phyloP scores from a whole-genome alignment of 2,113 vertebrate genomes.

The Coturnix japonica region DNA sequence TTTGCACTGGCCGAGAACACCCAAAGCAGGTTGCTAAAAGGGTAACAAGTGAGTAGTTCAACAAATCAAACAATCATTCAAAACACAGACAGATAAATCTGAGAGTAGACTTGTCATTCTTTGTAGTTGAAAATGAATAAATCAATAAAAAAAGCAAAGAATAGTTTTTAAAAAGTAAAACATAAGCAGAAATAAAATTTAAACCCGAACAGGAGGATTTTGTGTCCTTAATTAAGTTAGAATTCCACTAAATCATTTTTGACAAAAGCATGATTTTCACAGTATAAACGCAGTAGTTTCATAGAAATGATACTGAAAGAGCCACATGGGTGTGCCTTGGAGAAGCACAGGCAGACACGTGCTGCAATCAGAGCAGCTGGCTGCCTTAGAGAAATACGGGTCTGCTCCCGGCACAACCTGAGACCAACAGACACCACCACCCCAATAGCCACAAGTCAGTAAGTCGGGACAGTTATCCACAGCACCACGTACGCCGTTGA shows the following conservation, averaged over 20 bases:
- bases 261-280: not conserved
- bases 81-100: conserved; percentile 26
- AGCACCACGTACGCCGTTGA: conserved; percentile 15
- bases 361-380: not conserved
- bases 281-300: not conserved
- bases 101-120: not conserved
- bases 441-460: not conserved
- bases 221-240: not conserved
- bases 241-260: not conserved
- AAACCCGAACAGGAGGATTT: not conserved
- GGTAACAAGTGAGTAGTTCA: conserved; percentile 20
- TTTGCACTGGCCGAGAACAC: not conserved
- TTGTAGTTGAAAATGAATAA: not conserved
- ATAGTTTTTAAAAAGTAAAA: not conserved
- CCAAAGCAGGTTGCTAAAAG: not conserved
- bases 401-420: not conserved
- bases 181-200: not conserved
- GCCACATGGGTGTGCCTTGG: not conserved
- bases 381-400: not conserved
- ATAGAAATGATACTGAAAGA: not conserved
- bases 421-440: not conserved
- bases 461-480: conserved; percentile 78
- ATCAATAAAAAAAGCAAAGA: not conserved
- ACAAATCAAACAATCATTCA: conserved; percentile 10
- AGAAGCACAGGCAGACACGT: not conserved